A percentile compares a stretch with the other conserved stretches of the same genome.
These are phyloP conservation scores for Sardinella longiceps DNA, from an alignment of 2,797 vertebrate species.

Conservation along the genomic window DNA sequence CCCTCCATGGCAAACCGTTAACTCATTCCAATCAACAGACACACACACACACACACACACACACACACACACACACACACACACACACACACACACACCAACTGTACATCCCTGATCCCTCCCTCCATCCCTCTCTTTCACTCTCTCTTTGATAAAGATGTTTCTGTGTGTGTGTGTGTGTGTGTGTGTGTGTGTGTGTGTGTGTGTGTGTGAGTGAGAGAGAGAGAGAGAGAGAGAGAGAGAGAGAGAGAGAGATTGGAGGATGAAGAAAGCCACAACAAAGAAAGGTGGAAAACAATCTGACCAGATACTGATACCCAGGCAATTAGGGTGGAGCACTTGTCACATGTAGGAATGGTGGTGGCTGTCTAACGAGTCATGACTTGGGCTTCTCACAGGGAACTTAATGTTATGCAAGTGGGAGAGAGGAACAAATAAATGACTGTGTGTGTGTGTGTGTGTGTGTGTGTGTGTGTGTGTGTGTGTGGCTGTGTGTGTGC, in stretches of 20 bases:
- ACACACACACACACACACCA: too few species aligned
- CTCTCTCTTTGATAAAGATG: constrained; percentile 24
- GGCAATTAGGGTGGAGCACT: constrained; percentile 12
- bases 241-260: neutral
- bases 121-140: neutral
- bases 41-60: too few species aligned
- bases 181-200: too few species aligned
- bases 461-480: too few species aligned
- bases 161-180: neutral
- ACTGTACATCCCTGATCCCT: neutral
- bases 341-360: neutral
- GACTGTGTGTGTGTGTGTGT: neutral
- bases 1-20: neutral
- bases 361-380: neutral
- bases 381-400: neutral
- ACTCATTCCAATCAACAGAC: neutral
- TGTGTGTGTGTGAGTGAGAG: too few species aligned
- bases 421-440: neutral
- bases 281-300: neutral
- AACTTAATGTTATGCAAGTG: neutral
- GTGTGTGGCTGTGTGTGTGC: neutral
- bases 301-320: neutral
- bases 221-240: too few species aligned
- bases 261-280: neutral
- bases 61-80: too few species aligned